These are phyloP conservation scores for Eunapius fragilis DNA, from an alignment of 37 sponge, comb jelly and placozoan genomes.

Conservation along the genomic window DNA sequence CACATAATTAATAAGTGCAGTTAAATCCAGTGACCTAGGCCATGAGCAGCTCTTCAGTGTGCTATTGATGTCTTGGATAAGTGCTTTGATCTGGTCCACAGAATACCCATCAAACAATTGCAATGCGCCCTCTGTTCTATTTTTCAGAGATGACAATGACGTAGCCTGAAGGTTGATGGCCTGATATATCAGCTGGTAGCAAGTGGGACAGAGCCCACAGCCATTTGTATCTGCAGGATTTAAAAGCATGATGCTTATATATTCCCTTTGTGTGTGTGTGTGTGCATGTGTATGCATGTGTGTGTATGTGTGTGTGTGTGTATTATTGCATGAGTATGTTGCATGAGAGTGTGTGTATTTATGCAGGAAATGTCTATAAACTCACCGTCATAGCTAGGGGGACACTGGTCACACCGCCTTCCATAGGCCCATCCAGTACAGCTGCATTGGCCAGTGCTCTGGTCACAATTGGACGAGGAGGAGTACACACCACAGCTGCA, in stretches of 20 bases:
- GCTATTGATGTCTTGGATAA: neutral
- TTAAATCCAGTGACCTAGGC: neutral
- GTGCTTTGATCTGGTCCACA: neutral
- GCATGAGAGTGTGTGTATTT: too few relatives aligned
- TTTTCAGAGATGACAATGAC: neutral
- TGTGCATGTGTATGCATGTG: too few relatives aligned
- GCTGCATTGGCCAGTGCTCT: constrained; percentile 53
- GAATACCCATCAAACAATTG: neutral
- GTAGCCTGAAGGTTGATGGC: neutral
- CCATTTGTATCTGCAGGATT: neutral
- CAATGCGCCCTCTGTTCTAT: neutral
- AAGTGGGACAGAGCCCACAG: neutral
- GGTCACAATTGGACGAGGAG: constrained; percentile 31
- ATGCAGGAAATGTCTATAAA: too few relatives aligned
- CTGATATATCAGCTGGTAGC: neutral
- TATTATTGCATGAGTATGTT: too few relatives aligned
- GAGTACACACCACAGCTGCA: constrained; percentile 11
- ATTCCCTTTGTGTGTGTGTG: too few relatives aligned
- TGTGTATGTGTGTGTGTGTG: too few relatives aligned
- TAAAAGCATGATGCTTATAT: neutral
- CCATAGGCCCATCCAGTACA: constrained; percentile 59
- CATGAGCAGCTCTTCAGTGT: neutral
- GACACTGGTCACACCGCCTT: constrained; percentile 59
- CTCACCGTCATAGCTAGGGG: neutral
- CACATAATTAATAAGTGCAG: neutral